Percentiles rank a stretch among this genome's conserved stretches.
phyloP scores from a whole-genome alignment of 2,113 vertebrate genomes.

The Rissa tridactyla region DNA sequence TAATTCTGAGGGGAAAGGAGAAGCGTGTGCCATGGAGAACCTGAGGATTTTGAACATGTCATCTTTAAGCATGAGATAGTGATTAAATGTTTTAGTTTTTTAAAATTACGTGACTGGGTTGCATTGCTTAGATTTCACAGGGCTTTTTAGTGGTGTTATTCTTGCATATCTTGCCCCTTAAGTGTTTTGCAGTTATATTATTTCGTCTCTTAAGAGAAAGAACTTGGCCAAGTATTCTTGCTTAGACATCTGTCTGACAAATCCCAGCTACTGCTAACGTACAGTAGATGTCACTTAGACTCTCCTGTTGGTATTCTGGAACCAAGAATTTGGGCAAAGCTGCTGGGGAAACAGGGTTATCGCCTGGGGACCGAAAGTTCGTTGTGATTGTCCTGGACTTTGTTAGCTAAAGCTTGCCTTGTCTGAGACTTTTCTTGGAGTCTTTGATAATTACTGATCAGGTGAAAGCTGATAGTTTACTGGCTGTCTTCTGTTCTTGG shows the following conservation, averaged over 20 bases:
- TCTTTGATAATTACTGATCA: not conserved
- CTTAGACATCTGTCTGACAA: not conserved
- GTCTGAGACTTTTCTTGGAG: not conserved
- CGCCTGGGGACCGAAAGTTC: not conserved
- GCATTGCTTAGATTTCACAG: not conserved
- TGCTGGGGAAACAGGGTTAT: not conserved
- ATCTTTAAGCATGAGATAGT: not conserved
- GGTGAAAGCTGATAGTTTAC: not conserved
- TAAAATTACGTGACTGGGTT: not conserved
- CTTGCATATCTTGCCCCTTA: accelerated
- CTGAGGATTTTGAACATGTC: not conserved
- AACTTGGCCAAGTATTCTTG: not conserved
- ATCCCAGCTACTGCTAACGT: not conserved
- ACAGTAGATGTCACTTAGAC: not conserved
- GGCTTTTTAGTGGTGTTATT: accelerated
- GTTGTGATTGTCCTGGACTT: not conserved
- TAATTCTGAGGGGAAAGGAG: not conserved
- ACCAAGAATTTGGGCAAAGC: not conserved
- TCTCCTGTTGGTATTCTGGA: not conserved
- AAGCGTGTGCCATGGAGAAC: not conserved
- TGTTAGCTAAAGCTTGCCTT: not conserved
- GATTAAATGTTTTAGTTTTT: not conserved
- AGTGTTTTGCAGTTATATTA: not conserved
- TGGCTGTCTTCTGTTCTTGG: not conserved
- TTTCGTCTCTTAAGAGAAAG: not conserved